These are phyloP conservation scores for Holothuria scabra DNA, from an alignment of 53 echinoderm and acorn worm genomes.

Conservation along the genomic window DNA sequence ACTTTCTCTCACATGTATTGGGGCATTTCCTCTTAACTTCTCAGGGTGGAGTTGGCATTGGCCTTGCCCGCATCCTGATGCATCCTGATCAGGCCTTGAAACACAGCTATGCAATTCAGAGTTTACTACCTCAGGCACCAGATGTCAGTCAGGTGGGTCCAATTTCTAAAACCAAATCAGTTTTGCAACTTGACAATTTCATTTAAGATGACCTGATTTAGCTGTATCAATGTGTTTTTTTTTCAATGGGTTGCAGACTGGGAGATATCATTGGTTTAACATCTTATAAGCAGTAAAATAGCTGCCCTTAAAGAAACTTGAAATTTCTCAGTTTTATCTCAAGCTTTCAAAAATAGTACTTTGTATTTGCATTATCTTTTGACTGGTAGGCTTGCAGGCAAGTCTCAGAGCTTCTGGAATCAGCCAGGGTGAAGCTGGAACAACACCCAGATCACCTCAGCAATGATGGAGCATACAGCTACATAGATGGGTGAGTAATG, in stretches of 20 bases:
- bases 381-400: constrained; percentile 34
- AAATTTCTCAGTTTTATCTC: not conserved
- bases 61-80: constrained; percentile 70
- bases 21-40: not conserved
- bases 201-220: no score
- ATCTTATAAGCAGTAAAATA: no score
- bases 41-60: constrained; percentile 80
- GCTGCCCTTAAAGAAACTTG: not conserved
- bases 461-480: not conserved
- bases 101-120: constrained; percentile 51
- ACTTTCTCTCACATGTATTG: not conserved
- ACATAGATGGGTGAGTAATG: constrained; percentile 7
- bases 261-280: no score
- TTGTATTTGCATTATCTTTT: not conserved
- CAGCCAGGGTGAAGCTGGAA: constrained; percentile 39
- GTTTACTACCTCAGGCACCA: constrained; percentile 23
- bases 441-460: constrained; percentile 15
- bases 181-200: no score
- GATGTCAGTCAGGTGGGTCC: constrained; percentile 31
- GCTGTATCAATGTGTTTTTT: no score
- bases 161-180: no score
- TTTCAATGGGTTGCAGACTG: no score
- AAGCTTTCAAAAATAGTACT: not conserved
- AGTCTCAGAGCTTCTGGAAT: constrained; percentile 41
- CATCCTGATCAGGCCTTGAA: constrained; percentile 59